Evolutionary conservation across 1,140 invertebrate genomes (phyloP), one percentile per base, ranked within the genome.

Genomic region (Drosophila dunni): DNA sequence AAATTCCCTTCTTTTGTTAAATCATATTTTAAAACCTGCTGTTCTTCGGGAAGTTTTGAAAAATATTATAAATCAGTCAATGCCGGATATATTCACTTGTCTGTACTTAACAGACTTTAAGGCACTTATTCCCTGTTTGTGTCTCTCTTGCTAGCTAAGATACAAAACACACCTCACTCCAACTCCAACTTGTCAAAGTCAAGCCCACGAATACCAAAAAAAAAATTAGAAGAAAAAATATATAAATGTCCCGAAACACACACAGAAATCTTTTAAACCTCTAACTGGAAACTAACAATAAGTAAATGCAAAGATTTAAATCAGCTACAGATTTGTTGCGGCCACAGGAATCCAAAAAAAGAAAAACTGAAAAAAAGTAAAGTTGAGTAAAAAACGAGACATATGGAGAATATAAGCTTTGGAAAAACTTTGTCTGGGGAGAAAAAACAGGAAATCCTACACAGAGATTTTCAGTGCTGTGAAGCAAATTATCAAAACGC

Each of bases 401-500:
- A 66, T 75, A 45, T 63, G 62, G 50, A 64, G 62, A 63, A 29
- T 48, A 40, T 11, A 54, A 51, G 54, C 45, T 36, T 33, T 36
- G 63, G 45, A 69, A 69, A 77, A 71, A 75, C 71, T 76, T 71
- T 79, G 64, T 13, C 17, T 20, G 17, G 17, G 17, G 17, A 20
- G 51, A 20, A 54, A 17, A 86, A 89, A 89, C 84, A 84, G 84
- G 84, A 89, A 89, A 89, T 89, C 85, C 84, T 89, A 89, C 81
- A 81, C 84, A 84, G 42, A 56, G 67, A 66, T 70, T 77, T 67
- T 63, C 70, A 60, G 46, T 67, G 73, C 56, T 64, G 40, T 79
- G 73, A 58, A 79, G 79, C 76, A 89, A 89, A 89, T 89, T 89
- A 89, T 89, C 84, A 89, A 89, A 89, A 89, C 84, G 84, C 84